Evolutionary conservation across 2,888 invertebrate genomes (phyloP), one percentile per base, ranked within the genome.

Genomic region (Epirrhoe alternata): DNA sequence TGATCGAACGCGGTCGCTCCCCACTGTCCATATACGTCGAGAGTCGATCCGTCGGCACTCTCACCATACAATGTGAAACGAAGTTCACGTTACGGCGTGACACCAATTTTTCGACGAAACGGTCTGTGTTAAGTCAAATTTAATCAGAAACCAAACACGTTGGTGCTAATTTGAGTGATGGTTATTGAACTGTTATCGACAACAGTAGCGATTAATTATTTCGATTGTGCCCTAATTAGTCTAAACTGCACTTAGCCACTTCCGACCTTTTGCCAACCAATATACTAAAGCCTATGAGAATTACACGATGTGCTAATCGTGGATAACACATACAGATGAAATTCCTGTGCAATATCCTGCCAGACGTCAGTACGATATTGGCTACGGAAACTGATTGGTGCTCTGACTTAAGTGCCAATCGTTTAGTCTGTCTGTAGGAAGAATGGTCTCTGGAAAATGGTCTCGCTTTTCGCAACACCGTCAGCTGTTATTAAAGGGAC

Each of bases 211-310:
- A 38, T 10, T 10, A 7, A 38, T 38, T 38, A 38, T 10, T 10
- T 10, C 1, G 38, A 38, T 38, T 10, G 0, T 45, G 45, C 14
- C 45, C 45, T 14, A 49, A 56, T 24, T 56, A 16, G 6, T 16
- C 47, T 51, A 51, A 51, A 35, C 38, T 8, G 7, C 38, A 38
- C 38, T 10, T 10, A 12, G 16, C 42, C 56, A 45, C 51, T 62
- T 56, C 17, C 56, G 45, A 17, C 42, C 7, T 6, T 47, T 33
- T 47, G 33, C n/a, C 47, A 56, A 16, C 50, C 51, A 62, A 62
- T 56, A 14, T 62, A 31, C 62, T 17, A 31, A 56, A 42, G 42
- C 62, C 33, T n/a, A n/a, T n/a, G n/a, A n/a, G n/a, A 30, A 16
- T 1, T 56, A 54, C 42, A 16, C 61, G 47, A 54, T 61, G 53